Base-by-base conservation (phyloP, 2,888 invertebrate species). In the Melanotus villosus region DNA sequence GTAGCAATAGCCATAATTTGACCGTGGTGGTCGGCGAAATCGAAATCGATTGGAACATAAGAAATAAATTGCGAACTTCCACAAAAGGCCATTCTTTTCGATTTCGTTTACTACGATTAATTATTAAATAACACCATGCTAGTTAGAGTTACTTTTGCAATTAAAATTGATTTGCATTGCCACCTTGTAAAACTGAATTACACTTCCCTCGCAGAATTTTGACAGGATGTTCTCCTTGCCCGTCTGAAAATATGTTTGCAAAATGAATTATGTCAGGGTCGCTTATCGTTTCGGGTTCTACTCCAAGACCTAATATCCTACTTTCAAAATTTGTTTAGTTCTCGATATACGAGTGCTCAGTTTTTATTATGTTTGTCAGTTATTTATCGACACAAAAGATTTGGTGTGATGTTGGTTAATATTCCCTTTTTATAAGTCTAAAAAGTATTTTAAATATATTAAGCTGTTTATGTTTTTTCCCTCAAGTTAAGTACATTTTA, bases 181-280 rank as follows among this genome's bases (percentile, higher is more conserved):
- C 43, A 10, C 10, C 19, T 10, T 19, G 43, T 43, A 43, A 43
- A 43, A 43, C 43, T n/a, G 10, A 43, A 43, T 43, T 43, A 43
- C 19, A 43, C 19, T 43, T 43, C 43, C 43, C 43, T 43, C 43
- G 10, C 19, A 16, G 19, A 43, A 43, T 43, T 43, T 43, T 43
- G 43, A 43, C 43, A 19, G 18, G 19, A 19, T 43, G 43, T 19
- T 19, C 18, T 10, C 2, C 43, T 43, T 19, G 18, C 43, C 43
- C 43, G 10, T 43, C 43, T 43, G 19, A 43, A 43, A 43, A 43
- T 43, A 43, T 43, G 43, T 43, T 43, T 43, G 43, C 0, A 43
- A 43, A 43, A 43, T 43, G 43, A 43, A 43, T 43, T 43, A 43
- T 19, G 43, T 43, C 43, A 18, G 43, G 43, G 18, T 43, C 19